Evolutionary conservation across 2,797 vertebrate species (phyloP), one percentile per base, ranked within the genome.

Genomic region (Strix occidentalis): DNA sequence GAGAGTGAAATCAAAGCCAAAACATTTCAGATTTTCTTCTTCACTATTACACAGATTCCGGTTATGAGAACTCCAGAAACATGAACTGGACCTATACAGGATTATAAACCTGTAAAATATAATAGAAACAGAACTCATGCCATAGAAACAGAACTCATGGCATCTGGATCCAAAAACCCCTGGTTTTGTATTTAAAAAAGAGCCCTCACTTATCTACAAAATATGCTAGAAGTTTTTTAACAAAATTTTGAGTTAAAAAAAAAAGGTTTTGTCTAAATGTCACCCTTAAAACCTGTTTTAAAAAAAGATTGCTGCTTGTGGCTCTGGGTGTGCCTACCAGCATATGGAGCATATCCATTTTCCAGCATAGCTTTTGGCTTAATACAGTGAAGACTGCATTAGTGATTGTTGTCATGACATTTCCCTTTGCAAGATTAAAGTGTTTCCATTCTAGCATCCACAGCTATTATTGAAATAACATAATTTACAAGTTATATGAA

Each of bases 331-430:
- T 93, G 75, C 77, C 74, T 84, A 39, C 57, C 50, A 93, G 79
- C 80, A 80, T 72, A 86, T 63, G 71, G 43, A 94, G n/a, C 24
- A 65, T 50, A 80, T 79, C 95, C 25, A 24, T 71, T 95, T 95
- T 79, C 45, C 58, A 92, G 80, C 50, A 25, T 31, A 70, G 41
- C n/a, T 95, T 96, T 82, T 76, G 78, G 61, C 58, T 95, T 94
- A 91, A 93, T 95, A 83, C 29, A 86, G 84, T 53, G 72, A 94
- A 93, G 82, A 92, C 61, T 71, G 50, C 26, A 24, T 91, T 77
- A 95, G 82, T 90, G 94, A 94, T 61, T 90, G 80, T 96, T 97
- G 93, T 90, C 93, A 96, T 86, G 90, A 95, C 93, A 96, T 89
- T 95, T 95, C 64, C 76, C 80, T 97, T 86, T 43, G 63, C 83